Percentiles rank a stretch among this genome's conserved stretches.
Evolutionary conservation across 1,140 invertebrate genomes (phyloP).

Genomic region (Pseudomyrmex dendroicus): DNA sequence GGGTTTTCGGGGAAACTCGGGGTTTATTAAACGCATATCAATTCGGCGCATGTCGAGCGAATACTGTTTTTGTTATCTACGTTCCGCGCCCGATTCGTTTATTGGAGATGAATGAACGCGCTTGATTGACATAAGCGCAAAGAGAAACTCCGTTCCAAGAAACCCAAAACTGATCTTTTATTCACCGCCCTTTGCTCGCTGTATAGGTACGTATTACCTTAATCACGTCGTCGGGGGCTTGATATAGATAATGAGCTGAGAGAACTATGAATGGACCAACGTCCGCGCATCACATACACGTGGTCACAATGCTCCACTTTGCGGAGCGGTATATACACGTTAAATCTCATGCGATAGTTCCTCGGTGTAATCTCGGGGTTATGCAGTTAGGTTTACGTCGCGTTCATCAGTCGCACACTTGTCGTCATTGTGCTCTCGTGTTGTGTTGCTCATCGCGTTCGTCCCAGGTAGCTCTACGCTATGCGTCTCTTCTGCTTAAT

Average conservation of each 20-base stretch:
- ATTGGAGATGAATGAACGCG: neutral
- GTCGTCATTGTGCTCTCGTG: conserved; percentile 61
- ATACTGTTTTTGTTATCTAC: neutral
- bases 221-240: no score
- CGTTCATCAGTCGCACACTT: conserved; percentile 68
- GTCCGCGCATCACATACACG: neutral
- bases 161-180: no score
- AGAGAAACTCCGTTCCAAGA: neutral
- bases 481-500: conserved; percentile 57
- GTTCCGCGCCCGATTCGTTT: neutral
- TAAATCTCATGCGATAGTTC: conserved; percentile 70
- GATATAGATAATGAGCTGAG: no score
- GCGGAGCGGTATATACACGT: conserved; percentile 39
- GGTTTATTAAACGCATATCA: neutral
- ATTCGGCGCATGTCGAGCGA: neutral
- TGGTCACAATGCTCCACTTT: conserved; percentile 4
- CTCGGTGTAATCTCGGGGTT: conserved; percentile 72
- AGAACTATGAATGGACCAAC: no score
- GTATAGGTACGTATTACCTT: no score
- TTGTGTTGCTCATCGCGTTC: conserved; percentile 57
- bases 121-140: neutral
- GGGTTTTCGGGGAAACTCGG: no score
- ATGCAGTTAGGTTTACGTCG: conserved; percentile 70
- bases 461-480: conserved; percentile 20
- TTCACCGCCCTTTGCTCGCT: no score